Base-by-base conservation (phyloP, 2,797 vertebrate species). In the Malacoraja senta region DNA sequence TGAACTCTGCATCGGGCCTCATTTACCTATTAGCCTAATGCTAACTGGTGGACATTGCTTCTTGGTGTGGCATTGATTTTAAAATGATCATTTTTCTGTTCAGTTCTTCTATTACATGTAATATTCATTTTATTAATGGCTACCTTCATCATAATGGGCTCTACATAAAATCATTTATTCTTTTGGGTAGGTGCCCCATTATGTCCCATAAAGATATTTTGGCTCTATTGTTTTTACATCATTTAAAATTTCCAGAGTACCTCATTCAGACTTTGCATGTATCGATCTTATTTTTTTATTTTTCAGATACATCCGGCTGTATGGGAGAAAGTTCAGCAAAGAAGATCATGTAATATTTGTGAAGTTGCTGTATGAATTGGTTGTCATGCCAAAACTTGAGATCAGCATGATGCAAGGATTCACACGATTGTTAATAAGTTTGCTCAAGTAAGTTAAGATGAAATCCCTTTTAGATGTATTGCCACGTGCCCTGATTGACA, bases 391-490 rank as follows among this genome's bases (percentile, higher is more conserved):
- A 76, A 98, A 96, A 94, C 96, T 99, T 96, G 98, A 99, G 96
- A 98, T 99, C 96, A 99, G 98, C 95, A 99, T 99, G 98, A 98
- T 99, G 98, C 98, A 99, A 95, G 98, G 98, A 93, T 98, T 99
- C 94, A 97, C 98, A 93, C 98, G 98, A 93, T 98, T 99, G 94
- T 97, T 99, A 95, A 98, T 99, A 96, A 99, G 97, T 95, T 96
- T 99, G 93, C 96, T 99, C 93, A 99, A 99, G 99, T 99, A 97
- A 97, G 98, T 96, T 92, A 44, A 32, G 68, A 24, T 29, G 53
- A 15, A 58, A 76, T 74, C 68, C 12, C 10, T 26, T 15, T 10
- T 72, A 53, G 24, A n/a, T 29, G 10, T 53, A 35, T 35, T 44
- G 15, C 17, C 32, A 21, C 15, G 29, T 58, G 35, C 71, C 26